Percentiles rank a stretch among this genome's conserved stretches.
phyloP scores from a whole-genome alignment of 2,888 invertebrate genomes.

The Cryptocephalus moraei region DNA sequence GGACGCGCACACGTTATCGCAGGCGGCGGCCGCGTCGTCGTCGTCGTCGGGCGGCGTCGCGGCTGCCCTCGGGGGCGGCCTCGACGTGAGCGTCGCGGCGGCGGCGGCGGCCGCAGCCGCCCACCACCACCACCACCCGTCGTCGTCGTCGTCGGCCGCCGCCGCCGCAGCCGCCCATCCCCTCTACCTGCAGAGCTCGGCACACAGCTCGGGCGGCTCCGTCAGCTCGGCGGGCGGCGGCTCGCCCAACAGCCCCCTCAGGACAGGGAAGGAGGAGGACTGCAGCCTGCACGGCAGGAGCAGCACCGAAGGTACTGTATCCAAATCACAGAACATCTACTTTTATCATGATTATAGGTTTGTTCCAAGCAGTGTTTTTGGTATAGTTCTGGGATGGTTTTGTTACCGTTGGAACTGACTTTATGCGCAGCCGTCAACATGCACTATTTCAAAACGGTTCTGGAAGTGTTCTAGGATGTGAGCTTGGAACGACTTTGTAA shows the following conservation, averaged over 20 bases:
- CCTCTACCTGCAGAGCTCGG: slow-evolving; percentile 33
- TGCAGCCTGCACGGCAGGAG: slow-evolving; percentile 50
- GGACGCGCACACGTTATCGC: slow-evolving; percentile 35
- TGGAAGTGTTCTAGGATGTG: too few relatives aligned
- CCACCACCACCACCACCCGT: not conserved
- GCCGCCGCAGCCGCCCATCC: slow-evolving; percentile 24
- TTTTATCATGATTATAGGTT: too few relatives aligned
- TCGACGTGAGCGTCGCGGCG: slow-evolving; percentile 22
- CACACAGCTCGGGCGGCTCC: slow-evolving; percentile 37
- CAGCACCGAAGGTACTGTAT: slow-evolving; percentile 46
- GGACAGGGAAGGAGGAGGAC: slow-evolving; percentile 54
- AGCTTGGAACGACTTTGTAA: too few relatives aligned
- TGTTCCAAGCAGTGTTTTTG: too few relatives aligned
- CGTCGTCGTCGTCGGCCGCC: slow-evolving; percentile 18
- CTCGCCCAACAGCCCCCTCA: slow-evolving; percentile 36
- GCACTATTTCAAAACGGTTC: too few relatives aligned
- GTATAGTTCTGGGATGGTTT: too few relatives aligned
- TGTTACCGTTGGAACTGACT: too few relatives aligned
- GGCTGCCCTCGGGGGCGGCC: slow-evolving; percentile 21
- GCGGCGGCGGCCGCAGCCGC: slow-evolving; percentile 20
- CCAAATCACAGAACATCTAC: too few relatives aligned
- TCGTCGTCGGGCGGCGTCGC: slow-evolving; percentile 17
- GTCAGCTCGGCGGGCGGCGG: slow-evolving; percentile 39
- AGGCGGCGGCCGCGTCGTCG: slow-evolving; percentile 26
- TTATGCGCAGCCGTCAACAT: too few relatives aligned